These are phyloP conservation scores for Dicrostonyx torquatus DNA, from an alignment of 2,797 vertebrate genomes.

Conservation along the genomic window DNA sequence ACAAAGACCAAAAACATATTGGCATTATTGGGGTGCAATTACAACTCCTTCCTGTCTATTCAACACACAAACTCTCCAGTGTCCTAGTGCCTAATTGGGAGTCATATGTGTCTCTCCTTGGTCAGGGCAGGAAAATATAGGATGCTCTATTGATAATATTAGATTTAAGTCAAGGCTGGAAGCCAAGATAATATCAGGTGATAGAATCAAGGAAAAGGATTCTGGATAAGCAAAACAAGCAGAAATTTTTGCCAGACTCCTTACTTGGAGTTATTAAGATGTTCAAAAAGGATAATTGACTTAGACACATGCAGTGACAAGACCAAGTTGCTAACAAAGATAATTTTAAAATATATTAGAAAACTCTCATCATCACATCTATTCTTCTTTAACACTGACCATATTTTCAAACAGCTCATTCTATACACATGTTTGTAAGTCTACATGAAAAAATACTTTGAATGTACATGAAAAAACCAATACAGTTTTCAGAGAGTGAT, in stretches of 20 bases:
- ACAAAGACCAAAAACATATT: background rate
- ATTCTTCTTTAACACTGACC: background rate
- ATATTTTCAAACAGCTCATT: slow-evolving; percentile 43
- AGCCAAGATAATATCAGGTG: background rate
- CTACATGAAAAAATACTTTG: background rate
- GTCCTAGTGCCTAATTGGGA: background rate
- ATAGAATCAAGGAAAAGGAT: background rate
- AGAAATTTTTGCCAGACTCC: background rate
- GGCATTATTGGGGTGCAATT: background rate
- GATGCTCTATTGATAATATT: background rate
- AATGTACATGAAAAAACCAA: too few species aligned
- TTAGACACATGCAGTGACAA: background rate
- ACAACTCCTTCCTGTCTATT: background rate
- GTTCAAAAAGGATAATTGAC: background rate
- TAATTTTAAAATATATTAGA: background rate
- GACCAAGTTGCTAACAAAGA: background rate
- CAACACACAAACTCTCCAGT: background rate
- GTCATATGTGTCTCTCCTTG: background rate
- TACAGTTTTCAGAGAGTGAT: background rate
- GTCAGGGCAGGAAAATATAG: background rate
- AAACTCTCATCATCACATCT: background rate
- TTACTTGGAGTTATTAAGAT: background rate
- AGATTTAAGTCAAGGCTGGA: background rate
- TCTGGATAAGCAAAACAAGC: background rate
- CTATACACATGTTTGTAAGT: background rate